Base-by-base conservation (phyloP, 2,888 invertebrate genomes). In the Mellilla xanthometata region DNA sequence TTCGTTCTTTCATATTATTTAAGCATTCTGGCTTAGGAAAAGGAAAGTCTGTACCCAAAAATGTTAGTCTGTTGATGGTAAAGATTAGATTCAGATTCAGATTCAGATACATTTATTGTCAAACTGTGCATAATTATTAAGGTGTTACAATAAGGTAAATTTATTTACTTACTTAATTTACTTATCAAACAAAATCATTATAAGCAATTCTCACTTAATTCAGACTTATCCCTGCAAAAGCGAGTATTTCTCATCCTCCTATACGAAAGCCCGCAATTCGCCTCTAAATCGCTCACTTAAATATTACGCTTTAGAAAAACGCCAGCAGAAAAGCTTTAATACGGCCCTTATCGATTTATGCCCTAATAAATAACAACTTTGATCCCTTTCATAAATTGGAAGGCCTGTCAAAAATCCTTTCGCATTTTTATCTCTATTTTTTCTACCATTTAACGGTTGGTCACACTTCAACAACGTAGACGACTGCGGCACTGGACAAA, bases 291-390 rank as follows among this genome's bases (percentile, higher is more conserved):
- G 46, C 38, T 11, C 46, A 40, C 35, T 42, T 40, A 38, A 43
- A 46, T 47, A 47, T 47, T 42, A 51, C 41, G 47, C 52, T 54
- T 54, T 53, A 53, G 49, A 50, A 52, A n/a, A 40, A 52, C 39
- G 50, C 30, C 45, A 45, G 39, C 39, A 43, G 63, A 63, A 72
- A 62, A 58, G 66, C 65, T 56, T 67, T 68, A 72, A 70, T 63
- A 54, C 50, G 41, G 39, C 57, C 58, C 57, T 65, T 65, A 69
- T 67, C 66, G 67, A 65, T 65, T 66, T 65, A 62, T 58, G 63
- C 62, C 61, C 65, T 70, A 69, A 74, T 74, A 75, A 76, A 75
- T 76, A 72, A 72, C 64, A 70, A 72, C 73, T 75, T 70, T 74
- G 76, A 76, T 76, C 75, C 74, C 63, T 68, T 62, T 58, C 55